phyloP scores from a whole-genome alignment of 2,888 invertebrate species.

The Automeris io region DNA sequence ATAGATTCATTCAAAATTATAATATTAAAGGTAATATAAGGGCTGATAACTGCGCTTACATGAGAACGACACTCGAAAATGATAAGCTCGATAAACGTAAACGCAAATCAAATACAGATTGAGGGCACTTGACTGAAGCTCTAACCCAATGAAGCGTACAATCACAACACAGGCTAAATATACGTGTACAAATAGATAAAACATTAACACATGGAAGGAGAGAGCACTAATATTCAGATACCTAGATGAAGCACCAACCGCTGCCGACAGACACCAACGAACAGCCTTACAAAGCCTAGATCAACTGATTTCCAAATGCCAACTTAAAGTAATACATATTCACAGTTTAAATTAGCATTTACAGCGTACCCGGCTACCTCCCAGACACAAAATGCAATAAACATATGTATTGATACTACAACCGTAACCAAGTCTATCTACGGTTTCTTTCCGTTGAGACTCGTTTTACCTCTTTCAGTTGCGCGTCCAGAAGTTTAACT shows the following conservation, averaged over 20 bases:
- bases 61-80: conserved; percentile 9
- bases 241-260: conserved; percentile 75
- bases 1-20: no score
- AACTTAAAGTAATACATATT: conserved; percentile 18
- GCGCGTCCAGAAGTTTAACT: conserved; percentile 91
- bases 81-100: conserved; percentile 11
- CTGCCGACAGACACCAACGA: conserved; percentile 61
- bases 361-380: conserved; percentile 29
- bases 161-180: conserved; percentile 54
- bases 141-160: conserved; percentile 41
- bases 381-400: conserved; percentile 58
- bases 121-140: conserved; percentile 11
- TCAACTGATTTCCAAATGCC: conserved; percentile 22
- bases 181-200: conserved; percentile 50
- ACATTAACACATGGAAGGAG: conserved; percentile 54
- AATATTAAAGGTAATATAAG: conserved; percentile 5
- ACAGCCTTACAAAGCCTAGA: conserved; percentile 37
- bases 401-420: conserved; percentile 49
- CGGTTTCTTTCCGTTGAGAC: conserved; percentile 32
- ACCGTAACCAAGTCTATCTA: conserved; percentile 67
- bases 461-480: conserved; percentile 93
- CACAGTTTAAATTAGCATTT: conserved; percentile 23
- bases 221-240: conserved; percentile 53
- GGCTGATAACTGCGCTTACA: conserved; percentile 6
- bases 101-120: conserved; percentile 14